Evolutionary conservation across 2,888 invertebrate genomes (phyloP), one percentile per base, ranked within the genome.

Genomic region (Ferdinandea cuprea): DNA sequence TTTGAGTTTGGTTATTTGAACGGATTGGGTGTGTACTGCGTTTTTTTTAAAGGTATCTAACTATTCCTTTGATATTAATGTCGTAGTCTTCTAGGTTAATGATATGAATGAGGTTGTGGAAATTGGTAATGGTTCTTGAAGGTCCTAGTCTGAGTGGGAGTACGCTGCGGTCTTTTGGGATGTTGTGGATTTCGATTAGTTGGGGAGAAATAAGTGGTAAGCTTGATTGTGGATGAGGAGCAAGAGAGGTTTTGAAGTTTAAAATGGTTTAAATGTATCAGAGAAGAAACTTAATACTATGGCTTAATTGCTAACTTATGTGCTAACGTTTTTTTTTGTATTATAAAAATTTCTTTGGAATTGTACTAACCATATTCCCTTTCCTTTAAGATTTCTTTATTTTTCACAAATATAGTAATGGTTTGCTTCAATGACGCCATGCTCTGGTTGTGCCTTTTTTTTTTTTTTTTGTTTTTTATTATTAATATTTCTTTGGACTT

Each of bases 121-220:
- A 63, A 42, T 56, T 54, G 11, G 37, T 9, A 13, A 63, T 37
- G 19, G 25, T 15, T 56, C 44, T 63, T 6, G 52, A 13, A 4
- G 72, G 52, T 46, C 73, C 73, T 54, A 72, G 35, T 42, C 32
- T 46, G 1, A 63, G 46, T 4, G 63, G 32, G n/a, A 59, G 15
- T 40, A 69, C 25, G 42, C 50, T 48, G 28, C 15, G 40, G 8
- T 52, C 17, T 40, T 17, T 40, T 4, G 61, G 61, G 11, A 61
- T 28, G 19, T 46, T 61, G n/a, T 15, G 21, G 1, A 58, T 40
- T 44, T 48, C 48, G 15, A 63, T 63, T 63, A 63, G 25, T 42
- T 42, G 58, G 9, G 28, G 8, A 6, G 28, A 13, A 7, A 25
- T 28, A 9, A 13, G 30, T 13, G 30, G 28, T 11, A 46, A 13